Percentiles rank a stretch among this genome's conserved stretches.
Conservation (phyloP, 1,140 invertebrate species). For the Colletes latitarsis region DNA sequence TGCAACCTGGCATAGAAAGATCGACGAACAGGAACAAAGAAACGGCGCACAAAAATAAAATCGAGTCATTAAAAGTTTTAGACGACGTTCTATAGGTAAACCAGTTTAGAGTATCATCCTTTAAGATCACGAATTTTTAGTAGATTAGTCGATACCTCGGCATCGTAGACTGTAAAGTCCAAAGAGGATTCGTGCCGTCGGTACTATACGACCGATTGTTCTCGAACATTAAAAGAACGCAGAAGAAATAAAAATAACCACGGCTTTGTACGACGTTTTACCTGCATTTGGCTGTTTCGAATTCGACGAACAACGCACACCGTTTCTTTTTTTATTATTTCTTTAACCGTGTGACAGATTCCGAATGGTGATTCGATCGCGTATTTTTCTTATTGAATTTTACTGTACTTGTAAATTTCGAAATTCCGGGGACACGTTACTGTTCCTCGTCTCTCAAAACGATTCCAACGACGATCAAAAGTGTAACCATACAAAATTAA, state of each 20-base stretch:
- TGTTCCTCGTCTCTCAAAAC: neutral
- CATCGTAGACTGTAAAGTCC: slow-evolving; percentile 29
- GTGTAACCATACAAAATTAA: neutral
- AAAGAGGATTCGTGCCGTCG: slow-evolving; percentile 26
- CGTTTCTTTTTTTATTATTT: no score
- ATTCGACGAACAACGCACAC: no score
- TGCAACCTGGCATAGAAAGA: neutral
- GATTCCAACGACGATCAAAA: neutral
- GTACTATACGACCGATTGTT: slow-evolving; percentile 21
- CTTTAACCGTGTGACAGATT: no score
- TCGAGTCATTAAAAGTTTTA: slow-evolving; percentile 41
- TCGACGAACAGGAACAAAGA: slow-evolving; percentile 32
- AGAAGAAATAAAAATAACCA: neutral
- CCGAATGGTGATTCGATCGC: no score
- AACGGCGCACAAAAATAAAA: slow-evolving; percentile 60
- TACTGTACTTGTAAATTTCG: neutral
- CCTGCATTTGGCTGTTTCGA: neutral
- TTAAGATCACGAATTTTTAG: slow-evolving; percentile 32
- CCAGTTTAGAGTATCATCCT: slow-evolving; percentile 33
- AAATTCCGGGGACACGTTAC: neutral
- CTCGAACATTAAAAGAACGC: neutral
- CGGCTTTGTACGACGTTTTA: neutral
- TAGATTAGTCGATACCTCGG: slow-evolving; percentile 45
- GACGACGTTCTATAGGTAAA: slow-evolving; percentile 33
- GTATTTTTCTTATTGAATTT: no score